phyloP scores from a whole-genome alignment of 2,113 vertebrate genomes.

The Raja brachyura region DNA sequence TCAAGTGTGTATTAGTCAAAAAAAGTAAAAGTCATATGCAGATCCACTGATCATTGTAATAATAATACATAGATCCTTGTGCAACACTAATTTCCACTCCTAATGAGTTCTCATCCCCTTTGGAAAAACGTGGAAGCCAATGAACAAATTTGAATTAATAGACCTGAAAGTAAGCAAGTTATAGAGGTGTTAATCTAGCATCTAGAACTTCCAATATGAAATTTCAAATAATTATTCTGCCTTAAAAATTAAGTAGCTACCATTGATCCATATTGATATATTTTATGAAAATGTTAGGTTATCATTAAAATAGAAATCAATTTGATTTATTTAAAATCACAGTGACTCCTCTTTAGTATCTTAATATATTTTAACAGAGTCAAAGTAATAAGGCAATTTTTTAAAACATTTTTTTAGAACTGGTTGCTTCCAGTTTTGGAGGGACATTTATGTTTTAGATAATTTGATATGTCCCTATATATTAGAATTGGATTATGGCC shows the following conservation, averaged over 20 bases:
- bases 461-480: background rate
- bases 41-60: background rate
- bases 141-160: background rate
- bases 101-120: background rate
- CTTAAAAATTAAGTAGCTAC: background rate
- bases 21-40: background rate
- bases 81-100: background rate
- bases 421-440: background rate
- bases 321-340: background rate
- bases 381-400: background rate
- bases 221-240: background rate
- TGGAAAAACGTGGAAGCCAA: background rate
- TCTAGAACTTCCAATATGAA: background rate
- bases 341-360: background rate
- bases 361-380: background rate
- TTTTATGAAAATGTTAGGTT: background rate
- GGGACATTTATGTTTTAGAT: background rate
- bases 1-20: background rate
- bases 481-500: background rate
- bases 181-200: background rate
- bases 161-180: background rate
- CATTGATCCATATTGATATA: background rate
- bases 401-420: background rate
- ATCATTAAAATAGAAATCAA: background rate
- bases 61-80: background rate